These are phyloP conservation scores for Cotesia vestalis DNA, from an alignment of 1,140 invertebrate species.

Conservation along the genomic window DNA sequence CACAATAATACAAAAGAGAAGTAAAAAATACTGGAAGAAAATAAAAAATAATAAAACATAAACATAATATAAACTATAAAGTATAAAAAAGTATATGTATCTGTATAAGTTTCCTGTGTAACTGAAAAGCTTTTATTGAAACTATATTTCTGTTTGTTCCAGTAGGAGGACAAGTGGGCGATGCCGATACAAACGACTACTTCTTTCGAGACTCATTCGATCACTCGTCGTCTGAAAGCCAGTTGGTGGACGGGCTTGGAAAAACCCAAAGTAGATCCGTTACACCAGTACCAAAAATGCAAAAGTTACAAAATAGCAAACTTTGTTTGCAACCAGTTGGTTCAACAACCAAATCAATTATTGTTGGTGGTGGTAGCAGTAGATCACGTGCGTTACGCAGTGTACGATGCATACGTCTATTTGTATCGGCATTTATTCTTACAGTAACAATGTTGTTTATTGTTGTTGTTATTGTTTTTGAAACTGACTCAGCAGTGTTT, in stretches of 20 bases:
- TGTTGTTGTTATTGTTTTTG: conserved; percentile 74
- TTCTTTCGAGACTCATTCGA: conserved; percentile 80
- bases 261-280: conserved; percentile 62
- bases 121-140: too few species aligned
- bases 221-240: conserved; percentile 79
- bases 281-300: conserved; percentile 68
- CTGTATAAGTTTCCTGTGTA: conserved; percentile 6
- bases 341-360: conserved; percentile 44
- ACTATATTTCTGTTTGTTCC: conserved; percentile 47
- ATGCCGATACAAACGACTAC: conserved; percentile 68
- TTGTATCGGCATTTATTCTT: conserved; percentile 77
- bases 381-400: conserved; percentile 57
- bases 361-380: background rate
- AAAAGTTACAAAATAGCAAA: conserved; percentile 67
- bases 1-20: conserved; percentile 7
- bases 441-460: conserved; percentile 73
- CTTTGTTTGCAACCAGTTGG: conserved; percentile 51
- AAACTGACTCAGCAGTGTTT: conserved; percentile 78
- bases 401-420: conserved; percentile 72
- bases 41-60: background rate
- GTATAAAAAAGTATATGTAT: conserved; percentile 7
- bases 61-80: background rate
- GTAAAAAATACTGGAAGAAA: conserved; percentile 2
- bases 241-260: conserved; percentile 68
- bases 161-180: conserved; percentile 59